Evolutionary conservation across 1,140 invertebrate genomes (phyloP).

Genomic region (Elysia chlorotica): DNA sequence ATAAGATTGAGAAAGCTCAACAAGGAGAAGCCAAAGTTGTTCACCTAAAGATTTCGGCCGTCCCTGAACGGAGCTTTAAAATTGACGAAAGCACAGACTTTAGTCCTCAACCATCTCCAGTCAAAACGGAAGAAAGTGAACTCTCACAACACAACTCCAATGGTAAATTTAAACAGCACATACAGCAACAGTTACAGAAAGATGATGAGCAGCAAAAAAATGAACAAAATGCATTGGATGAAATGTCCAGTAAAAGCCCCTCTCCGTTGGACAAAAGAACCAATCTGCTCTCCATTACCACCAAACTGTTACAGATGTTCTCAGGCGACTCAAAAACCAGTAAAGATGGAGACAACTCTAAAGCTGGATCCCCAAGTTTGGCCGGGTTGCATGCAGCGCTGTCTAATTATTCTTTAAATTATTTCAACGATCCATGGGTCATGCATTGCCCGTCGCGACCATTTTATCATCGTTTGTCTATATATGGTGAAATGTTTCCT

Average conservation of each 20-base stretch:
- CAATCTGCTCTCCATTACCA: slow-evolving; percentile 20
- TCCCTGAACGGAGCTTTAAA: background rate
- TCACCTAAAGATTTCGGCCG: background rate
- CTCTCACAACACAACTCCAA: background rate
- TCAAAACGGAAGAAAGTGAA: background rate
- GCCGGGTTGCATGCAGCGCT: slow-evolving; percentile 69
- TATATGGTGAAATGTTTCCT: slow-evolving; percentile 70
- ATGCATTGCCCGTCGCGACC: slow-evolving; percentile 73
- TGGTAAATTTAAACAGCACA: slow-evolving; percentile 12
- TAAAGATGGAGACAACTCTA: slow-evolving; percentile 48
- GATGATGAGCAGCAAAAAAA: background rate
- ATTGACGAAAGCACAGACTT: background rate
- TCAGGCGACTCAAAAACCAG: slow-evolving; percentile 5
- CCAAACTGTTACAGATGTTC: slow-evolving; percentile 23
- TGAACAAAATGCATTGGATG: background rate
- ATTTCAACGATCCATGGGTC: slow-evolving; percentile 67
- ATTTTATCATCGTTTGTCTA: slow-evolving; percentile 74
- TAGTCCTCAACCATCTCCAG: background rate
- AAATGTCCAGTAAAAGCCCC: background rate
- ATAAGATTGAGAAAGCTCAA: background rate
- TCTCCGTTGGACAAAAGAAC: background rate
- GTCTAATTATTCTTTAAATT: slow-evolving; percentile 61
- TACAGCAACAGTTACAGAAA: background rate
- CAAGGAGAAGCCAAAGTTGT: background rate
- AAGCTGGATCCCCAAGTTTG: slow-evolving; percentile 64